Evolutionary conservation across 1,140 invertebrate genomes (phyloP).

Genomic region (Caerostris darwini): DNA sequence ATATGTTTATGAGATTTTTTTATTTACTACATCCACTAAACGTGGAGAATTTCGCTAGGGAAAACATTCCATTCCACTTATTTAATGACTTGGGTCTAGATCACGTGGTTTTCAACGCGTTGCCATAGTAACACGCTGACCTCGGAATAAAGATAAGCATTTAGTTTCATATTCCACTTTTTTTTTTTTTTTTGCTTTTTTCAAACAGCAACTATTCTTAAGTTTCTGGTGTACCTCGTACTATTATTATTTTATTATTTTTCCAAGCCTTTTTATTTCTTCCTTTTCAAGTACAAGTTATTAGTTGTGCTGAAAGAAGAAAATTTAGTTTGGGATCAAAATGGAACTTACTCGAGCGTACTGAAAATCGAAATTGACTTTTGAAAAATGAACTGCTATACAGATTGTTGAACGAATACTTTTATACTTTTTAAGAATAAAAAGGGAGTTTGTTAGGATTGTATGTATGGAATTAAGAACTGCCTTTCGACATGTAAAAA

Average conservation of each 20-base stretch:
- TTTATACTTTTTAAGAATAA: background rate
- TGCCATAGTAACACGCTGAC: conserved; percentile 61
- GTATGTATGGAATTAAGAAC: conserved; percentile 21
- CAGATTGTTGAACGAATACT: background rate
- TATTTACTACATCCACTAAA: background rate
- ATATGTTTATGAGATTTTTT: background rate
- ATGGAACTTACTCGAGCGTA: conserved; percentile 63
- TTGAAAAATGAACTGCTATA: conserved; percentile 56
- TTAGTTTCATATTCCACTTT: conserved; percentile 64
- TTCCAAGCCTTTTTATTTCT: background rate
- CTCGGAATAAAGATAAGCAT: conserved; percentile 69
- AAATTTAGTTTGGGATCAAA: conserved; percentile 47
- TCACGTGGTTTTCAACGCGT: conserved; percentile 61
- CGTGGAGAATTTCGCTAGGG: conserved; percentile 13
- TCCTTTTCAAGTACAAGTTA: conserved; percentile 33
- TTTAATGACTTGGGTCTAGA: conserved; percentile 60
- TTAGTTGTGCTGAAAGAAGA: conserved; percentile 37
- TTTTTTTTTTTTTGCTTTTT: conserved; percentile 35
- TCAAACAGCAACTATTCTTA: conserved; percentile 38
- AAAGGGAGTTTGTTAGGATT: background rate
- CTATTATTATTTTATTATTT: background rate
- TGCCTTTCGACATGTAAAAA: background rate
- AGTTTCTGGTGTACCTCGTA: background rate
- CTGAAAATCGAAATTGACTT: conserved; percentile 44
- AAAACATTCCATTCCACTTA: conserved; percentile 58